Conservation (phyloP, 2,888 invertebrate genomes). For the Scaptodrosophila latifasciaeformis region DNA sequence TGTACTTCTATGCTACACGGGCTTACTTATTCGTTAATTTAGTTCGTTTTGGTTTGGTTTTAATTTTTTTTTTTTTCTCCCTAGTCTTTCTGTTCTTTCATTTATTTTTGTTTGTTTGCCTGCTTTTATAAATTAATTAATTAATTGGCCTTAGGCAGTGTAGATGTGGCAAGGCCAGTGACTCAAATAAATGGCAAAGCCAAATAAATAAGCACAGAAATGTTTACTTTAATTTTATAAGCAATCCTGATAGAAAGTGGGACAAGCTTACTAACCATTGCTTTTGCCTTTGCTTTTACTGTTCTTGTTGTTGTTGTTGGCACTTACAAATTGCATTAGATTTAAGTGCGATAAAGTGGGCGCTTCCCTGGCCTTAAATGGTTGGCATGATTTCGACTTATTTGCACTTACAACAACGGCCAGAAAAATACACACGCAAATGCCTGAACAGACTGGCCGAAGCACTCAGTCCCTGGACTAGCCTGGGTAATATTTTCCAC, state of each 20-base stretch:
- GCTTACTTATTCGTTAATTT: too few species aligned
- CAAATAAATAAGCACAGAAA: constrained; percentile 57
- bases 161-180: constrained; percentile 18
- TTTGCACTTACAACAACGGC: constrained; percentile 62
- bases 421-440: not conserved
- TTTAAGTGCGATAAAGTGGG: constrained; percentile 59
- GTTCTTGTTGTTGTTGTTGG: constrained; percentile 9
- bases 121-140: constrained; percentile 59
- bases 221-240: constrained; percentile 59
- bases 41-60: too few species aligned
- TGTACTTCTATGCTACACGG: too few species aligned
- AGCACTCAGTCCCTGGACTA: not conserved
- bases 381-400: constrained; percentile 62
- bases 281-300: constrained; percentile 21
- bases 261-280: constrained; percentile 23
- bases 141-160: constrained; percentile 60
- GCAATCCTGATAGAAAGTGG: constrained; percentile 25
- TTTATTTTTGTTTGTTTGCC: constrained; percentile 42
- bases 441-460: constrained; percentile 23
- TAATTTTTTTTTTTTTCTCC: too few species aligned
- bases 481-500: constrained; percentile 54
- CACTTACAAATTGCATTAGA: constrained; percentile 68
- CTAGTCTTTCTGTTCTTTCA: constrained; percentile 3
- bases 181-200: not conserved
- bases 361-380: not conserved